Conservation (phyloP, 2,888 invertebrate species). For the Diarsia dahlii region DNA sequence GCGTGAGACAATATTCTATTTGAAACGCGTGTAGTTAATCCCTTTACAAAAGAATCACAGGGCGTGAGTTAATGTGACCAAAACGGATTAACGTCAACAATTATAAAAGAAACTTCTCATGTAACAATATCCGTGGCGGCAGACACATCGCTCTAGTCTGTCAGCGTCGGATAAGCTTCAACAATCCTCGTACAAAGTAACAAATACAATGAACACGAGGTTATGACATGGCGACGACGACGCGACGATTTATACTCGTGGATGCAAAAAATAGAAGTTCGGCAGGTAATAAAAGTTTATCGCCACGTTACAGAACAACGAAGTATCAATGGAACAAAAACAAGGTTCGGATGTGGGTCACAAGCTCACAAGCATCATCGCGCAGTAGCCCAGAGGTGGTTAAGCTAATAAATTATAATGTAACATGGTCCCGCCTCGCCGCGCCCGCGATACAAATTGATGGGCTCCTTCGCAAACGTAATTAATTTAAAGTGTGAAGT, state of each 20-base stretch:
- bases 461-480: slow-evolving; percentile 72
- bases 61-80: slow-evolving; percentile 78
- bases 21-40: slow-evolving; percentile 53
- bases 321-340: slow-evolving; percentile 66
- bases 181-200: slow-evolving; percentile 65
- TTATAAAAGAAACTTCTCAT: slow-evolving; percentile 70
- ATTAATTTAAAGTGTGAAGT: slow-evolving; percentile 74
- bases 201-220: slow-evolving; percentile 60
- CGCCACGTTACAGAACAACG: slow-evolving; percentile 64
- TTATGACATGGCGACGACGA: slow-evolving; percentile 61
- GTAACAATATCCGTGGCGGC: slow-evolving; percentile 52
- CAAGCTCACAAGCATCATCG: slow-evolving; percentile 64
- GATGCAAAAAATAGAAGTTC: slow-evolving; percentile 66
- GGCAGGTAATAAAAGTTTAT: slow-evolving; percentile 67
- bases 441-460: slow-evolving; percentile 71
- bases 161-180: slow-evolving; percentile 62
- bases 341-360: slow-evolving; percentile 73
- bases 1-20: slow-evolving; percentile 35
- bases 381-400: slow-evolving; percentile 71
- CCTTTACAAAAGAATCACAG: slow-evolving; percentile 59
- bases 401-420: slow-evolving; percentile 75
- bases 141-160: slow-evolving; percentile 47
- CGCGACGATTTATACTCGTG: slow-evolving; percentile 59
- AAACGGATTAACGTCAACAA: slow-evolving; percentile 82
- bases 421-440: slow-evolving; percentile 64